Conservation (phyloP, 2,797 vertebrate genomes). For the Smutsia gigantea region DNA sequence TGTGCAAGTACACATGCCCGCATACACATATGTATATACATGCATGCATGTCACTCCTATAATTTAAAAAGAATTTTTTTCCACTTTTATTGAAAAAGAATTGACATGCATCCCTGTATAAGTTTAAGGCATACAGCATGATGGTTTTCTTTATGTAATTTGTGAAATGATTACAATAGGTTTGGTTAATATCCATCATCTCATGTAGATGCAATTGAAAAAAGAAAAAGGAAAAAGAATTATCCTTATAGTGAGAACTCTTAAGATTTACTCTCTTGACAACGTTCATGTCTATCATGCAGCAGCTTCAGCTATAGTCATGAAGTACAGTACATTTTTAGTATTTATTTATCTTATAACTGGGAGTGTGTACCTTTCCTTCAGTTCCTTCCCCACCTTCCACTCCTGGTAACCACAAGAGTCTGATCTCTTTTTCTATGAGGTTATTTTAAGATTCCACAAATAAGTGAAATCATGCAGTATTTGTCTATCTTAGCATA, state of each 20-base stretch:
- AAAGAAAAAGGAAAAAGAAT: background rate
- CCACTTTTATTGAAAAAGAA: background rate
- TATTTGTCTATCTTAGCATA: background rate
- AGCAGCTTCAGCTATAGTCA: background rate
- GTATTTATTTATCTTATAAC: background rate
- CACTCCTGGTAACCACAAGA: background rate
- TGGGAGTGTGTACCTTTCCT: background rate
- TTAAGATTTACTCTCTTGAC: background rate
- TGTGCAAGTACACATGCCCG: no score
- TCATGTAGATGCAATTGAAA: background rate
- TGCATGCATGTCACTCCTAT: background rate
- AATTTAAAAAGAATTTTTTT: background rate
- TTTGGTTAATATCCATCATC: background rate
- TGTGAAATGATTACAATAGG: background rate
- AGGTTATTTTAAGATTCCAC: background rate
- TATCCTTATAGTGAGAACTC: background rate
- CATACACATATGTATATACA: no score
- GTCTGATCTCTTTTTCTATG: background rate
- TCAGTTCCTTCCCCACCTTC: background rate
- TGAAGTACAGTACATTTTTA: background rate
- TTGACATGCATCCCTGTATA: background rate
- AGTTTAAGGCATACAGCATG: background rate
- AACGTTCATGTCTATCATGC: background rate
- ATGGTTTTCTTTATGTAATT: background rate
- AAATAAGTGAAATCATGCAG: background rate